A percentile compares a stretch with the other conserved stretches of the same genome.
These are phyloP conservation scores for Pinna nobilis DNA, from an alignment of 1,140 invertebrate species.

Conservation along the genomic window DNA sequence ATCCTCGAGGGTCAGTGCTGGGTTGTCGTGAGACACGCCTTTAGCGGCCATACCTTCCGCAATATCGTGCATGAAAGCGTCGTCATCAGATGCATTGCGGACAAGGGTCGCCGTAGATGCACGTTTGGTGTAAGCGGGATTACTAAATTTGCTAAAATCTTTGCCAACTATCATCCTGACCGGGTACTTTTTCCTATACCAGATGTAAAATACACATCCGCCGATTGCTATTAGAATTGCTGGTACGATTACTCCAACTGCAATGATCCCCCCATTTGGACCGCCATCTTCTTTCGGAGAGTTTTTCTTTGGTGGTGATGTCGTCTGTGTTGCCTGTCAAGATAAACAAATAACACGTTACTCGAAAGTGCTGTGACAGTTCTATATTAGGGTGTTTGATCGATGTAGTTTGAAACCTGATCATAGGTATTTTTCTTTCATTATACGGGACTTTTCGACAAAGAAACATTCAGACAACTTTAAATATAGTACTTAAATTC, in stretches of 20 bases:
- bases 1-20: constrained; percentile 19
- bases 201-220: constrained; percentile 41
- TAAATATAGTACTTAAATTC: too few relatives aligned
- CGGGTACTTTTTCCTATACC: constrained; percentile 69
- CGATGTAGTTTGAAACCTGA: too few relatives aligned
- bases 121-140: constrained; percentile 68
- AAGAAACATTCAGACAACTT: too few relatives aligned
- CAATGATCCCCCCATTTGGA: constrained; percentile 32
- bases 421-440: too few relatives aligned
- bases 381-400: too few relatives aligned
- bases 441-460: too few relatives aligned
- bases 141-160: constrained; percentile 73
- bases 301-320: too few relatives aligned
- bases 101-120: constrained; percentile 41
- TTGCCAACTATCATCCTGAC: constrained; percentile 71
- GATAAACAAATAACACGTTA: too few relatives aligned
- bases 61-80: constrained; percentile 15
- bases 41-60: background rate
- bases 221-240: constrained; percentile 27
- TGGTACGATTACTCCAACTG: constrained; percentile 44
- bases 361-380: too few relatives aligned
- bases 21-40: constrained; percentile 31
- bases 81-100: constrained; percentile 32
- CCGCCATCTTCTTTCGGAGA: constrained; percentile 6
- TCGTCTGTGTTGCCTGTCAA: too few relatives aligned